Evolutionary conservation across 2,113 vertebrate genomes (phyloP).

Genomic region (Butorides virescens): DNA sequence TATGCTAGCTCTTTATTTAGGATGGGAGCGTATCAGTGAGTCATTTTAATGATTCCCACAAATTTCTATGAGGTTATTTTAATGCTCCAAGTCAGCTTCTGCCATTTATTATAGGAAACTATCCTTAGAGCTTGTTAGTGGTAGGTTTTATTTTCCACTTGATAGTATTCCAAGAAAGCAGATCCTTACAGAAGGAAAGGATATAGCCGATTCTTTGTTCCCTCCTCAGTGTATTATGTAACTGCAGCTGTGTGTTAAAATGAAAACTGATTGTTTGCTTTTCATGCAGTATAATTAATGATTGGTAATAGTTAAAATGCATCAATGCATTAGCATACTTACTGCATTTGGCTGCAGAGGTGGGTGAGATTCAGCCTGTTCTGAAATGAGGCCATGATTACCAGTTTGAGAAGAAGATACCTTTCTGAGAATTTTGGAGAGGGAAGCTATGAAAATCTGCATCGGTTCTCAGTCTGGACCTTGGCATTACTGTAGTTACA

Average conservation of each 20-base stretch:
- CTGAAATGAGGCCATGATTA: not conserved
- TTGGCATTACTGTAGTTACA: not conserved
- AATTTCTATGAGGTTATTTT: not conserved
- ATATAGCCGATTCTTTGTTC: not conserved
- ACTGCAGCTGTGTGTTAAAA: not conserved
- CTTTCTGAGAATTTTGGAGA: not conserved
- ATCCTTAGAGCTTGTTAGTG: not conserved
- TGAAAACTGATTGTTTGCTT: not conserved
- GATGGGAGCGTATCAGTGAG: not conserved
- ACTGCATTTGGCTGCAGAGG: not conserved
- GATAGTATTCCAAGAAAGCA: constrained; percentile 14
- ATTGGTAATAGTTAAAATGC: not conserved
- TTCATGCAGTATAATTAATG: not conserved
- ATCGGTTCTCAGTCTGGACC: not conserved
- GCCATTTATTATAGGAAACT: not conserved
- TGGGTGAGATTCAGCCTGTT: constrained; percentile 1
- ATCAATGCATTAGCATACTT: not conserved
- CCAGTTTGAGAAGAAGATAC: not conserved
- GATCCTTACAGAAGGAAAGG: not conserved
- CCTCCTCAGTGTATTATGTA: not conserved
- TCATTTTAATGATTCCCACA: not conserved
- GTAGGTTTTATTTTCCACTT: not conserved
- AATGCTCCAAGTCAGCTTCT: not conserved
- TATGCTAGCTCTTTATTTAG: not conserved
- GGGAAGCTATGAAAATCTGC: not conserved